phyloP scores from a whole-genome alignment of 2,797 vertebrate genomes.

The Lemur catta region DNA sequence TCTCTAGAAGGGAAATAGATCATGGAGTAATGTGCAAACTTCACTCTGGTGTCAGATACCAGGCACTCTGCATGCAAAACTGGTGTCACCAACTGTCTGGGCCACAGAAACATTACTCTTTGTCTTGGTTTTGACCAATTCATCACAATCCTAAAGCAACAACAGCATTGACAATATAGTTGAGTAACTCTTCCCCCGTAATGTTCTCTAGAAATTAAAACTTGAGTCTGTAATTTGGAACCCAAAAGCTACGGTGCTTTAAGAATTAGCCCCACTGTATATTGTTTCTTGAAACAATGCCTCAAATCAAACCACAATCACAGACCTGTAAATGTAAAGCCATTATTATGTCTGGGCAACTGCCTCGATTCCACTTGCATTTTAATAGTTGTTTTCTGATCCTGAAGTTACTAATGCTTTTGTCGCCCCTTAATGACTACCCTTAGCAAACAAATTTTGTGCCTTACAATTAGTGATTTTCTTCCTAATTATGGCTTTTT shows the following conservation, averaged over 20 bases:
- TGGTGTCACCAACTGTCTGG: background rate
- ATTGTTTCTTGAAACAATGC: constrained; percentile 56
- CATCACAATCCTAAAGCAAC: constrained; percentile 19
- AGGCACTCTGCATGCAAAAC: background rate
- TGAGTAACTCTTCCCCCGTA: background rate
- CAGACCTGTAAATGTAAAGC: constrained; percentile 47
- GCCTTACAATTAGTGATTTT: constrained; percentile 72
- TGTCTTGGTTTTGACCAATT: constrained; percentile 29
- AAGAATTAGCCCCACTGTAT: background rate
- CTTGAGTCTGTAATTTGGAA: constrained; percentile 51
- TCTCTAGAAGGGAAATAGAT: background rate
- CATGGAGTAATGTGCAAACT: too few species aligned
- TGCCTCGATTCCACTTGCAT: background rate
- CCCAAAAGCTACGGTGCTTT: background rate
- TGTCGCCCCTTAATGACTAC: constrained; percentile 48
- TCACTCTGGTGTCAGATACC: background rate
- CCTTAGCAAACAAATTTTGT: constrained; percentile 66
- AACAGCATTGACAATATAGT: background rate
- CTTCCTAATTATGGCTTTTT: constrained; percentile 69
- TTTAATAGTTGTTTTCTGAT: constrained; percentile 72
- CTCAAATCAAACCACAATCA: constrained; percentile 47
- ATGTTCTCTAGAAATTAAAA: constrained; percentile 64
- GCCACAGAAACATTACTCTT: background rate
- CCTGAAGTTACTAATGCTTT: constrained; percentile 52
- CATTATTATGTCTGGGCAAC: constrained; percentile 49